Evolutionary conservation across 2,797 vertebrate genomes (phyloP).

Genomic region (Austrolebias charrua): DNA sequence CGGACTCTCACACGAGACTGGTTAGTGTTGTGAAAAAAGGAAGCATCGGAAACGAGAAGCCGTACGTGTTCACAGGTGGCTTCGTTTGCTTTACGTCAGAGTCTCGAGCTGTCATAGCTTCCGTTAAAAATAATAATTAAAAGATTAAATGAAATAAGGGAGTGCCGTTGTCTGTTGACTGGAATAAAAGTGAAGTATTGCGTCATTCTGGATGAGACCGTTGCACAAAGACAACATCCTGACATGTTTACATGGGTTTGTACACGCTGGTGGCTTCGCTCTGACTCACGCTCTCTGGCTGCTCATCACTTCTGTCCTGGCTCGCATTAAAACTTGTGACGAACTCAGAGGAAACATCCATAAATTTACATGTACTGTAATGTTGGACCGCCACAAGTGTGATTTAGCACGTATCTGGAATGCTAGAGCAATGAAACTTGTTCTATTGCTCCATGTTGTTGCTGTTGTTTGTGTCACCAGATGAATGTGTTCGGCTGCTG

Average conservation of each 20-base stretch:
- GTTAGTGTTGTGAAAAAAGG: conserved; percentile 24
- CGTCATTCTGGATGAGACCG: conserved; percentile 2
- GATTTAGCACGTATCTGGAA: conserved; percentile 1
- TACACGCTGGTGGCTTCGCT: neutral
- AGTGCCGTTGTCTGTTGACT: conserved; percentile 34
- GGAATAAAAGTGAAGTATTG: conserved; percentile 25
- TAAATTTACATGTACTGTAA: neutral
- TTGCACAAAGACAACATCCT: neutral
- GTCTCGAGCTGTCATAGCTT: conserved; percentile 16
- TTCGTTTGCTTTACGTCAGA: neutral
- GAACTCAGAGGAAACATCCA: neutral
- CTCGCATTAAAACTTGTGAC: neutral
- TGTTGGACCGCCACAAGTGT: neutral
- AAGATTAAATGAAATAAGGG: conserved; percentile 1
- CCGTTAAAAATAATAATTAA: no score
- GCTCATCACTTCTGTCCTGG: neutral
- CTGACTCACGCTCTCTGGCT: neutral
- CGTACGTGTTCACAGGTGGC: conserved; percentile 3
- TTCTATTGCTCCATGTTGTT: neutral
- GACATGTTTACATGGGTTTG: conserved; percentile 4
- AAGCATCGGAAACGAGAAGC: conserved; percentile 10
- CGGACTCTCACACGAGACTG: neutral
- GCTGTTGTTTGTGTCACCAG: neutral
- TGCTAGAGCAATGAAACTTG: neutral
- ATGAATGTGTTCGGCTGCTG: neutral